Evolutionary conservation across 2,797 vertebrate genomes (phyloP).

Genomic region (Garrulus glandarius): DNA sequence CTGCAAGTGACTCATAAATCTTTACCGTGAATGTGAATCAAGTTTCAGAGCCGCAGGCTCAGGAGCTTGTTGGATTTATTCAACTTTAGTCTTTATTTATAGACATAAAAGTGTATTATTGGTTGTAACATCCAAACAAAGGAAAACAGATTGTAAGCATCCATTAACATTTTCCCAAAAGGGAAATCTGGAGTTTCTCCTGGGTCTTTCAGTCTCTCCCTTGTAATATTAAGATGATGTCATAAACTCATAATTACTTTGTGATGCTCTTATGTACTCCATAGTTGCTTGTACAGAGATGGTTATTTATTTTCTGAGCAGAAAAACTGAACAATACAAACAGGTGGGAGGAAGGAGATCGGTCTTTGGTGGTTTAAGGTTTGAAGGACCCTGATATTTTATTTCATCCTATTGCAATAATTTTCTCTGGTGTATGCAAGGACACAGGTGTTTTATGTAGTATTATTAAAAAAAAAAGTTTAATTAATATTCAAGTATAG

Average conservation of each 20-base stretch:
- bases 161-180: slow-evolving; percentile 82
- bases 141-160: slow-evolving; percentile 83
- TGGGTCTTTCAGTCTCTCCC: slow-evolving; percentile 72
- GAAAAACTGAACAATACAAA: slow-evolving; percentile 37
- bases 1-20: slow-evolving; percentile 94
- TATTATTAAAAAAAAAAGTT: slow-evolving; percentile 29
- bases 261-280: slow-evolving; percentile 68
- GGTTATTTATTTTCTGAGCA: slow-evolving; percentile 68
- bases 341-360: slow-evolving; percentile 62
- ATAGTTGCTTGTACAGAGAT: slow-evolving; percentile 56
- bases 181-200: slow-evolving; percentile 76
- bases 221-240: slow-evolving; percentile 81
- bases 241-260: slow-evolving; percentile 81
- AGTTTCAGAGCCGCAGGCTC: slow-evolving; percentile 89
- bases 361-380: slow-evolving; percentile 65
- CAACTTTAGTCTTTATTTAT: slow-evolving; percentile 92
- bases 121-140: slow-evolving; percentile 85
- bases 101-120: slow-evolving; percentile 90
- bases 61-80: slow-evolving; percentile 92
- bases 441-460: slow-evolving; percentile 58
- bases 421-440: slow-evolving; percentile 3
- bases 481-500: slow-evolving; percentile 27
- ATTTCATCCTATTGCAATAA: slow-evolving; percentile 33
- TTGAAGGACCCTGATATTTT: slow-evolving; percentile 56
- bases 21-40: slow-evolving; percentile 94